A percentile compares a stretch with the other conserved stretches of the same genome.
phyloP scores from a whole-genome alignment of 92 coral and sea anemone genomes.

The Anthopleura xanthogrammica region DNA sequence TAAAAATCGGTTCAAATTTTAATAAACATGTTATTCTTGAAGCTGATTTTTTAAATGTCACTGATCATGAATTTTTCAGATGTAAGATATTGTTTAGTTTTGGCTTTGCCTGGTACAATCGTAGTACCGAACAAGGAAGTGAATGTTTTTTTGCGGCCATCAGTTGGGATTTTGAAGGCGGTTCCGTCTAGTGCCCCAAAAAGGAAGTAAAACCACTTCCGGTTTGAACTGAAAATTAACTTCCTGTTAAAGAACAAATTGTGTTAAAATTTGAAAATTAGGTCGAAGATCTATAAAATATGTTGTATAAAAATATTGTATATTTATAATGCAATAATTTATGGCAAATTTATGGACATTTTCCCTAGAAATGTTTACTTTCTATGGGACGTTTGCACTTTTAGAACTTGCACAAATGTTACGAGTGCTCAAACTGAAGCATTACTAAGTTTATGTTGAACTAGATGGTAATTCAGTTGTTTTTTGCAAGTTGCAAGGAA shows the following conservation, averaged over 20 bases:
- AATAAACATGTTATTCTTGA: not conserved
- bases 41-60: too few relatives aligned
- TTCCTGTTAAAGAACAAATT: not conserved
- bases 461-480: too few relatives aligned
- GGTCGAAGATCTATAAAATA: not conserved
- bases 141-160: not conserved
- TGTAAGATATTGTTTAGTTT: not conserved
- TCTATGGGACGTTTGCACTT: too few relatives aligned
- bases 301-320: not conserved
- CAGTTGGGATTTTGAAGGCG: not conserved
- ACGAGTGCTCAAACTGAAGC: too few relatives aligned
- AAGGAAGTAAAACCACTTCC: slow-evolving; percentile 4
- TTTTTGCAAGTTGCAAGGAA: too few relatives aligned
- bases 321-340: too few relatives aligned
- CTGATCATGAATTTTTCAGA: not conserved
- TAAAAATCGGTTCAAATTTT: not conserved
- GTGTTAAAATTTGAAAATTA: too few relatives aligned
- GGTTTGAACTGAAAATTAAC: not conserved
- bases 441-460: too few relatives aligned
- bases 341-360: too few relatives aligned
- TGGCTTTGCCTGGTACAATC: not conserved
- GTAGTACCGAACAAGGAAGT: not conserved
- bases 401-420: too few relatives aligned
- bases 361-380: too few relatives aligned
- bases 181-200: not conserved